phyloP scores from a whole-genome alignment of 30 jellyfish, hydroid and myxozoan species.

The Catostylus mosaicus region DNA sequence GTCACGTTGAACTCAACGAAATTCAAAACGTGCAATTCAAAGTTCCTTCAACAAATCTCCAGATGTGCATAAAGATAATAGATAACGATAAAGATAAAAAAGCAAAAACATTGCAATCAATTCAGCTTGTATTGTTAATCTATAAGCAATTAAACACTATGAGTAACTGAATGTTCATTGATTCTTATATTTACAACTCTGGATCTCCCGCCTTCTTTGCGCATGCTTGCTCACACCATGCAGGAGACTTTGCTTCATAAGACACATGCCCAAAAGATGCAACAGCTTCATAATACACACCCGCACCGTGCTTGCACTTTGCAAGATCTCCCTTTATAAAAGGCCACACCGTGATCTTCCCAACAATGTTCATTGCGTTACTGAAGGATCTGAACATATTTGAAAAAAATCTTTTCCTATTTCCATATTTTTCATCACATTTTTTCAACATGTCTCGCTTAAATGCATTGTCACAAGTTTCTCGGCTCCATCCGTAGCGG shows the following conservation, averaged over 20 bases:
- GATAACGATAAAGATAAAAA: too few relatives aligned
- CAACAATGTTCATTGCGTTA: not conserved
- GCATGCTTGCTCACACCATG: constrained; percentile 41
- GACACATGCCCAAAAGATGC: constrained; percentile 26
- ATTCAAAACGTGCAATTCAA: too few relatives aligned
- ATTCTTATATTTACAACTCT: too few relatives aligned
- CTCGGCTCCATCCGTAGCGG: constrained; percentile 38
- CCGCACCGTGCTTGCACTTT: constrained; percentile 58
- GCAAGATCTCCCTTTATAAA: constrained; percentile 5
- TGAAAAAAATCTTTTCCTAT: constrained; percentile 19
- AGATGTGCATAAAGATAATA: too few relatives aligned
- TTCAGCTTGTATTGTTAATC: too few relatives aligned
- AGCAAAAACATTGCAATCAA: too few relatives aligned
- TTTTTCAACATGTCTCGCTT: constrained; percentile 26
- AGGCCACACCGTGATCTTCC: constrained; percentile 25
- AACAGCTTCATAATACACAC: constrained; percentile 38
- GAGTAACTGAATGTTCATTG: too few relatives aligned
- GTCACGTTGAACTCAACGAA: too few relatives aligned
- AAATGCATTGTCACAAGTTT: constrained; percentile 50
- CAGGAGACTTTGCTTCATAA: constrained; percentile 8
- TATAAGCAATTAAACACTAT: too few relatives aligned
- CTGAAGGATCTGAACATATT: not conserved
- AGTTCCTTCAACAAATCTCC: too few relatives aligned
- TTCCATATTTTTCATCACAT: not conserved
- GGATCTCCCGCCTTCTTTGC: constrained; percentile 44